phyloP scores from a whole-genome alignment of 2,797 vertebrate genomes.

The Rousettus madagascariensis region DNA sequence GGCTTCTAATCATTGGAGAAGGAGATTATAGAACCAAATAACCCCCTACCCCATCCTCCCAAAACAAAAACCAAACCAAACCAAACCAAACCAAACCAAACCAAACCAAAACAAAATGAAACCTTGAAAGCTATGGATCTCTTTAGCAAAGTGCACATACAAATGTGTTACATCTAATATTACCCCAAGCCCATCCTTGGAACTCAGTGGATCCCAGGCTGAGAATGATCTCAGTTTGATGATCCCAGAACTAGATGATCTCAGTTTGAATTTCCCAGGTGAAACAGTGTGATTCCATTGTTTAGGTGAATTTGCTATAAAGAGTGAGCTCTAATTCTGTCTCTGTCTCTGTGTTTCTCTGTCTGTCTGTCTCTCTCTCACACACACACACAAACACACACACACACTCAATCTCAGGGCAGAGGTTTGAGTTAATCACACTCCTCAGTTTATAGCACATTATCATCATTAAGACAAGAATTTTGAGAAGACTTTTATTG shows the following conservation, averaged over 20 bases:
- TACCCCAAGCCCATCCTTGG: not conserved
- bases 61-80: not conserved
- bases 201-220: not conserved
- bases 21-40: not conserved
- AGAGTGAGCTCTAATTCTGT: not conserved
- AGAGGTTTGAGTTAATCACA: not conserved
- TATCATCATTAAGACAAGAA: not conserved
- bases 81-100: not conserved
- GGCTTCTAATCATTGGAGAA: not conserved
- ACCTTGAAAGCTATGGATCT: not conserved
- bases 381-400: not conserved
- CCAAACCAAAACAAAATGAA: not conserved
- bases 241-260: not conserved
- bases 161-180: not conserved
- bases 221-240: not conserved
- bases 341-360: not conserved
- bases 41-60: too few species aligned
- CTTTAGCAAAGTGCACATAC: not conserved
- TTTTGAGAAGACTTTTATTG: not conserved
- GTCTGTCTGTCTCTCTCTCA: not conserved
- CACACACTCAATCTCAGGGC: not conserved
- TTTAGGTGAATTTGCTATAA: not conserved
- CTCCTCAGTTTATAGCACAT: not conserved
- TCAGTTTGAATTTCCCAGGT: not conserved
- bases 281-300: not conserved